A percentile compares a stretch with the other conserved stretches of the same genome.
phyloP scores from a whole-genome alignment of 2,888 invertebrate species.

The Strigamia maritima region DNA sequence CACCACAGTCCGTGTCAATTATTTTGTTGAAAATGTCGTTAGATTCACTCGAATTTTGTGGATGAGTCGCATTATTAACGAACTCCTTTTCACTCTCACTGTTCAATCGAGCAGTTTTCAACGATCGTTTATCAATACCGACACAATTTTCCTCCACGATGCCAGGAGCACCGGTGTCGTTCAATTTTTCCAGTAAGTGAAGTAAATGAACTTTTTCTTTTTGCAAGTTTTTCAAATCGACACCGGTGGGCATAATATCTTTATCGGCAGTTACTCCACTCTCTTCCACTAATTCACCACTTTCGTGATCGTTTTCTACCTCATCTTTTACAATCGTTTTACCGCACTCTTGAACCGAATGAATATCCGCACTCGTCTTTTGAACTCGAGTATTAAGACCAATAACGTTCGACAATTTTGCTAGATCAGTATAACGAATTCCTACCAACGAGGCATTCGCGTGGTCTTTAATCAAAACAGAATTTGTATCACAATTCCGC shows the following conservation, averaged over 20 bases:
- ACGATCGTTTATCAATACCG: slow-evolving; percentile 39
- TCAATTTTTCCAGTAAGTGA: slow-evolving; percentile 50
- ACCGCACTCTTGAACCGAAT: not conserved
- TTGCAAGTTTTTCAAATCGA: slow-evolving; percentile 46
- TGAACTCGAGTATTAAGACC: slow-evolving; percentile 35
- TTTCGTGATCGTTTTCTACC: slow-evolving; percentile 37
- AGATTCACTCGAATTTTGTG: not conserved
- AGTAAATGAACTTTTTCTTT: slow-evolving; percentile 50
- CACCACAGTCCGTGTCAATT: not conserved
- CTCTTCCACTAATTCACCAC: slow-evolving; percentile 41
- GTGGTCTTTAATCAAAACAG: slow-evolving; percentile 36
- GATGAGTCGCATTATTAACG: not conserved
- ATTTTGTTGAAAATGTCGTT: not conserved
- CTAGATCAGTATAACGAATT: slow-evolving; percentile 30
- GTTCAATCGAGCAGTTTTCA: slow-evolving; percentile 37
- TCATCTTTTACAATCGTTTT: slow-evolving; percentile 27
- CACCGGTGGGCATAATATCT: slow-evolving; percentile 40
- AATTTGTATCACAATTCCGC: slow-evolving; percentile 35
- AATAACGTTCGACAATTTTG: slow-evolving; percentile 38
- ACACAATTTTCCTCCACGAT: not conserved
- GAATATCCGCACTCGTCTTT: slow-evolving; percentile 31
- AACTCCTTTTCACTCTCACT: not conserved
- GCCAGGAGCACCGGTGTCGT: slow-evolving; percentile 47
- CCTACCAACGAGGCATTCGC: not conserved
- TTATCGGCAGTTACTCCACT: slow-evolving; percentile 36